Evolutionary conservation across 2,113 vertebrate species (phyloP), one percentile per base, ranked within the genome.

Genomic region (Apodemus sylvaticus): DNA sequence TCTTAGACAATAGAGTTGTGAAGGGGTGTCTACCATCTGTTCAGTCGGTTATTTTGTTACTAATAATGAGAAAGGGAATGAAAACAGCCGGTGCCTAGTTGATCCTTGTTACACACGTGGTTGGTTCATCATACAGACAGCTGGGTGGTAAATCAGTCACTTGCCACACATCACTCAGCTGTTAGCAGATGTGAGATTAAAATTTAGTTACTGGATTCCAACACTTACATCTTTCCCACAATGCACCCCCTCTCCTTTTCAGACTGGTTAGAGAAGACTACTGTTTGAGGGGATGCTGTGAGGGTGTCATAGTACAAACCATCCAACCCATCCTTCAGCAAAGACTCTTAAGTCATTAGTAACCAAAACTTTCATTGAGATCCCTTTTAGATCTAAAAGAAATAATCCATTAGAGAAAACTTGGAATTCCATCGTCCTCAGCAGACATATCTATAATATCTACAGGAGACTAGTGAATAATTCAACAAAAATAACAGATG

Each of bases 361-460:
- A 73, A 94, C 16, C 34, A 62, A 96, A 94, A 36, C 82, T 58
- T 48, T 86, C 45, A 66, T 22, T 36, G 31, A 93, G 20, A 34
- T 89, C 42, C 16, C 16, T 88, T 66, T 83, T 55, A 62, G 24
- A 91, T 82, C 87, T 66, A 55, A 48, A 58, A 62, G 6, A 13
- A 7, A 73, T 83, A 42, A 68, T 20, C 62, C 77, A 12, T 29
- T 60, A 74, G 0, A 42, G 11, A 86, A 36, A 77, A 64, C 29
- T 4, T 86, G 2, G n/a, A 31, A 77, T 58, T 91, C 48, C 3
- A 87, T 77, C 19, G 76, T 83, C 9, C 11, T 64, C 68, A 45
- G 31, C 60, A 58, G 20, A 9, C 81, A 86, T 82, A 91, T 96
- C 85, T 76, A 90, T 82, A 89, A 78, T 78, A 82, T 76, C 29